phyloP scores from a whole-genome alignment of 2,888 invertebrate species.

The Tethea ocularis region DNA sequence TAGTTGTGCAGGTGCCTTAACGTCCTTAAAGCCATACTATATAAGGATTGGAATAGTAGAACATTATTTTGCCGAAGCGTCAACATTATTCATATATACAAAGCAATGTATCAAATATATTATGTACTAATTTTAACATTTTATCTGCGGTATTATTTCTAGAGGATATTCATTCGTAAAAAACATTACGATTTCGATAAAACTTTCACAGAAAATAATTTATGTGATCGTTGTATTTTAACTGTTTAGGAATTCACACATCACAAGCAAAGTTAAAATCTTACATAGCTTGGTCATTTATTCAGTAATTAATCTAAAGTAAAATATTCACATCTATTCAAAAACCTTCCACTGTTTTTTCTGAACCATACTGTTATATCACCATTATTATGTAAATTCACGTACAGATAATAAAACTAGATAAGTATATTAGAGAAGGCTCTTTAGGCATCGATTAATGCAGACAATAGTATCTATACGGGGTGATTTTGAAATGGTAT shows the following conservation, averaged over 20 bases:
- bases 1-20: background rate
- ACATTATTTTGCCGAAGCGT: background rate
- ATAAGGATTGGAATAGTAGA: background rate
- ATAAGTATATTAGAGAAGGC: background rate
- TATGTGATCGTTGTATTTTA: background rate
- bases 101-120: constrained; percentile 10
- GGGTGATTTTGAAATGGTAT: background rate
- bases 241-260: background rate
- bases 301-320: background rate
- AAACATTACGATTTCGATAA: background rate
- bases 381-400: background rate
- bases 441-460: background rate
- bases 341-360: too few species aligned
- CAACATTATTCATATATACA: constrained; percentile 6
- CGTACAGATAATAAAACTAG: background rate
- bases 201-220: background rate
- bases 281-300: constrained; percentile 1
- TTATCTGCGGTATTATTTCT: background rate
- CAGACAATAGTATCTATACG: background rate
- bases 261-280: background rate
- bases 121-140: constrained; percentile 1
- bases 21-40: background rate
- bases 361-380: too few species aligned
- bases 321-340: background rate
- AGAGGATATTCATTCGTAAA: background rate